phyloP scores from a whole-genome alignment of 1,140 invertebrate species.

The Bombus picipes region DNA sequence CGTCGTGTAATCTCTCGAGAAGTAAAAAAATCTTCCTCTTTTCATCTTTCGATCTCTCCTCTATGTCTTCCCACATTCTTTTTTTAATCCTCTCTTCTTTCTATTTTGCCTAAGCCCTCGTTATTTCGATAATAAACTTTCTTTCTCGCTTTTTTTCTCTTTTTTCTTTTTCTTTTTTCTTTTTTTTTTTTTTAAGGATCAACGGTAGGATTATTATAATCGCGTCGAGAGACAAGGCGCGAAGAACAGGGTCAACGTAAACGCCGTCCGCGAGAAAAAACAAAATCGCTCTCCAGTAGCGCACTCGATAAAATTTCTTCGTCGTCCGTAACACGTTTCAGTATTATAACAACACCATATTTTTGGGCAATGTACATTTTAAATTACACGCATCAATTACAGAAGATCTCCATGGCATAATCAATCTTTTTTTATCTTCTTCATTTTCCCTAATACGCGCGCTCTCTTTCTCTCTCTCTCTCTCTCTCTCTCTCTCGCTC shows the following conservation, averaged over 20 bases:
- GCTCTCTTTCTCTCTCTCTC: background rate
- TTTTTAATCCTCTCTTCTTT: background rate
- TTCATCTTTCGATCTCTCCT: background rate
- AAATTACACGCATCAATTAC: constrained; percentile 69
- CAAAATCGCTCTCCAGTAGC: constrained; percentile 75
- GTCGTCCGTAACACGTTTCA: constrained; percentile 67
- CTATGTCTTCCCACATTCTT: background rate
- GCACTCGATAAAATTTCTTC: constrained; percentile 77
- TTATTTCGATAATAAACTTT: background rate
- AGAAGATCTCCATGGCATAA: constrained; percentile 48
- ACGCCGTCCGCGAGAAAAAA: constrained; percentile 65
- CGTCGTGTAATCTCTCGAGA: background rate
- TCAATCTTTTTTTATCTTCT: constrained; percentile 15
- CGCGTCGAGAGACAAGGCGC: constrained; percentile 57
- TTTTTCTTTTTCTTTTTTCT: background rate
- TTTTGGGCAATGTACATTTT: constrained; percentile 75
- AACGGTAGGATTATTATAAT: constrained; percentile 31
- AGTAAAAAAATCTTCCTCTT: background rate
- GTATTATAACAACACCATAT: constrained; percentile 65
- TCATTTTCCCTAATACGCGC: constrained; percentile 13
- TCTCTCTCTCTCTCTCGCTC: too few relatives aligned
- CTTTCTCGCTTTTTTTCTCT: background rate
- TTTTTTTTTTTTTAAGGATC: constrained; percentile 1
- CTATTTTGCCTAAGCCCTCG: background rate
- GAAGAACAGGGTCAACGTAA: constrained; percentile 37